These are phyloP conservation scores for Thalassoma bifasciatum DNA, from an alignment of 2,113 vertebrate species.

Conservation along the genomic window DNA sequence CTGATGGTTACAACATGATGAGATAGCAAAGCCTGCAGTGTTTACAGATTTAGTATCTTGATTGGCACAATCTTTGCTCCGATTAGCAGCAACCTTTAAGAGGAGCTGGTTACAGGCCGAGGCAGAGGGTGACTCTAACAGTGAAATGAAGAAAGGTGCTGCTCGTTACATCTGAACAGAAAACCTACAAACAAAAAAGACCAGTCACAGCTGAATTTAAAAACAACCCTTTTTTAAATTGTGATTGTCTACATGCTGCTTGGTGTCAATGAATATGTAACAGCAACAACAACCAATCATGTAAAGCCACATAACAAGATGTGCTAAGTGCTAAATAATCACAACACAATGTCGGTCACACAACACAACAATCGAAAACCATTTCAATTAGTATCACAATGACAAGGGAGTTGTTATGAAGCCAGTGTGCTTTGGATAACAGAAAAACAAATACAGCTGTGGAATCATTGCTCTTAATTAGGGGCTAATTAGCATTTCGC, in stretches of 20 bases:
- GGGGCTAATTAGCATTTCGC: slow-evolving; percentile 74
- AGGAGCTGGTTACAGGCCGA: not conserved
- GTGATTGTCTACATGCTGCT: not conserved
- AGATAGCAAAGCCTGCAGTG: not conserved
- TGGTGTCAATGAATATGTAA: slow-evolving; percentile 15
- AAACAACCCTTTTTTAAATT: not conserved
- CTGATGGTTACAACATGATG: not conserved
- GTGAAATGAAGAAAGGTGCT: not conserved
- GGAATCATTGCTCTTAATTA: slow-evolving; percentile 76
- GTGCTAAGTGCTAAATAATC: slow-evolving; percentile 25
- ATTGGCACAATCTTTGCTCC: not conserved
- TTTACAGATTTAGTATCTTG: slow-evolving; percentile 5
- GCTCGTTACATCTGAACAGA: not conserved
- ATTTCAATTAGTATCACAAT: slow-evolving; percentile 55
- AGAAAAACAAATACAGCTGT: slow-evolving; percentile 73
- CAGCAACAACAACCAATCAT: slow-evolving; percentile 8
- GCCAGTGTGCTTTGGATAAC: slow-evolving; percentile 59
- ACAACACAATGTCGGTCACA: slow-evolving; percentile 51
- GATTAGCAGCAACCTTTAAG: not conserved
- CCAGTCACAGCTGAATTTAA: not conserved
- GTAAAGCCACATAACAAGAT: slow-evolving; percentile 37
- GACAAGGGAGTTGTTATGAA: slow-evolving; percentile 56
- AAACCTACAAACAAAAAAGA: not conserved
- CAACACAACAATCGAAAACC: slow-evolving; percentile 46
- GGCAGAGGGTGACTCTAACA: not conserved